Base-by-base conservation (phyloP, 1,140 invertebrate genomes). In the Colletes latitarsis region DNA sequence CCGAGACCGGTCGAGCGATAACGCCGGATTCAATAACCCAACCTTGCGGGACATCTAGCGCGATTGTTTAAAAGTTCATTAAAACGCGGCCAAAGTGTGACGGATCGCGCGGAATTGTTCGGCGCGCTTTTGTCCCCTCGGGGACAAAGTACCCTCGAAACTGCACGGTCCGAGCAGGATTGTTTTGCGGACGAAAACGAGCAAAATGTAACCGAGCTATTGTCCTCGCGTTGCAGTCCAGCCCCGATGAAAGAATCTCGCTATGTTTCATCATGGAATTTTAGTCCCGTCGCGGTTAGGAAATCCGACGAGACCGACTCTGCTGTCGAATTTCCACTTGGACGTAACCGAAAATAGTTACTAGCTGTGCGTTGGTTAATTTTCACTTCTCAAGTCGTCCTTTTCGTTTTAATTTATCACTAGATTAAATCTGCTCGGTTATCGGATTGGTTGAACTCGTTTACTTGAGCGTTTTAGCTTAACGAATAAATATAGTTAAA, bases 111-210 rank as follows among this genome's bases (percentile, higher is more conserved):
- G 53, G 69, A 39, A 64, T 72, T 73, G 68, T 79, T 58, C 69
- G n/a, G n/a, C 68, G 30, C 17, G 30, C 15, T 53, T 78, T 83
- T 72, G 75, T 83, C 60, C 14, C 58, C n/a, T n/a, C 15, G 46
- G 53, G 69, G 57, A 41, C 21, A 62, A 55, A 76, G 19, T 67
- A 46, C 43, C 30, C 46, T 69, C 73, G 62, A 72, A 58, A 67
- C 69, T 69, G 21, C 43, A 21, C 3, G 39, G 14, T 19, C 46
- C 57, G 60, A 52, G 66, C 73, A 21, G 58, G 72, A 74, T 57
- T 74, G 63, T 77, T 77, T 60, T 21, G 43, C 39, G 53, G 71
- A 30, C 55, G 46, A 73, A 83, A 84, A 81, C 52, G 53, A 74
- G 46, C 19, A 64, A 74, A 84, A 74, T 49, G 46, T 60, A 39